Conservation (phyloP, 2,888 invertebrate species). For the Drosophila monieri region DNA sequence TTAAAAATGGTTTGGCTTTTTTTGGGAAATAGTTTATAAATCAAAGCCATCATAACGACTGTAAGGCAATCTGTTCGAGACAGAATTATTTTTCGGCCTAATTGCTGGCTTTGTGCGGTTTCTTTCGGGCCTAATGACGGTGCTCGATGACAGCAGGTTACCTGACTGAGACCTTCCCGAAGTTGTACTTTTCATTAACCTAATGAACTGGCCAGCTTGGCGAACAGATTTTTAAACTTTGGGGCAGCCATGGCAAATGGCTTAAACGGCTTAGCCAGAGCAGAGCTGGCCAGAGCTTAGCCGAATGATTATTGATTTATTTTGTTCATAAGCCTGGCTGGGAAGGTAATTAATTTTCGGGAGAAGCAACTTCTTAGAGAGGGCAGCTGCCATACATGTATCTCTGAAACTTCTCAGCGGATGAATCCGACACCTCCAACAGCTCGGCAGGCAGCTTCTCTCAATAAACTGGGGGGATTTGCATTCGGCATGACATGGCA, state of each 20-base stretch:
- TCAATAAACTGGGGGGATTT: conserved; percentile 18
- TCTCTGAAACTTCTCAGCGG: conserved; percentile 26
- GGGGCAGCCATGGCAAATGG: conserved; percentile 32
- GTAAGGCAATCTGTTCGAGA: conserved; percentile 58
- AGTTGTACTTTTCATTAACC: conserved; percentile 74
- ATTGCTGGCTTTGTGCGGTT: conserved; percentile 48
- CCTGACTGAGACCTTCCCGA: conserved; percentile 8
- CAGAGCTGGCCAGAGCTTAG: neutral
- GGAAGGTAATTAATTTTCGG: conserved; percentile 37
- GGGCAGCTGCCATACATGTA: neutral
- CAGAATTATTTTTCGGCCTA: conserved; percentile 42
- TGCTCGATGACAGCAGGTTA: conserved; percentile 61
- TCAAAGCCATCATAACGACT: conserved; percentile 56
- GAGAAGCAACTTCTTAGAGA: conserved; percentile 1
- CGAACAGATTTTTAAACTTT: conserved; percentile 19
- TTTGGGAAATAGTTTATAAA: conserved; percentile 47
- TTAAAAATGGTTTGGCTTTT: conserved; percentile 42
- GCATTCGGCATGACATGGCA: conserved; percentile 39
- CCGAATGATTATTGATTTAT: conserved; percentile 34
- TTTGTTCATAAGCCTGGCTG: conserved; percentile 12
- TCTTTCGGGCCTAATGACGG: conserved; percentile 42
- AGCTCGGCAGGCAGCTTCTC: conserved; percentile 11
- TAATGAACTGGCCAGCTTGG: conserved; percentile 53
- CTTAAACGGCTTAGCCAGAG: conserved; percentile 29
- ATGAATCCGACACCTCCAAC: conserved; percentile 34